A percentile compares a stretch with the other conserved stretches of the same genome.
These are phyloP conservation scores for Thysanoteuthis rhombus DNA, from an alignment of 2,888 invertebrate species.

Conservation along the genomic window DNA sequence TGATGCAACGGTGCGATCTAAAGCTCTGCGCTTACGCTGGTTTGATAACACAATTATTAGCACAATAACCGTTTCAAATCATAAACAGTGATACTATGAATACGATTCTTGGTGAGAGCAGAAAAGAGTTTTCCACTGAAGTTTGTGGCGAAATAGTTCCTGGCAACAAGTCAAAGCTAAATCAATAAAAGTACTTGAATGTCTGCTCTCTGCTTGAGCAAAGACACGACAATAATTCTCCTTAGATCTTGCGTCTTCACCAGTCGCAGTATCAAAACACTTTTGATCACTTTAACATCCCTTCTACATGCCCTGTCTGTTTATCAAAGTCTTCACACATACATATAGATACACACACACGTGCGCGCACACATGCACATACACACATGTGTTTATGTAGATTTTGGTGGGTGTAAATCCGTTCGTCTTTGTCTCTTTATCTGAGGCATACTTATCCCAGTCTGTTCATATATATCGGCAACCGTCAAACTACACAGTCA, in stretches of 20 bases:
- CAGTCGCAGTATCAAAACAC: not conserved
- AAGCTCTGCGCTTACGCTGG: not conserved
- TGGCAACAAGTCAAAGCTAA: not conserved
- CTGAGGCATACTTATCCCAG: no score
- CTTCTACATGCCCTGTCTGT: not conserved
- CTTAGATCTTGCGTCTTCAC: not conserved
- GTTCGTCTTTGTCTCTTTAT: no score
- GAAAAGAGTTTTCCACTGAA: not conserved
- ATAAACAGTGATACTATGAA: not conserved
- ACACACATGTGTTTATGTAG: not conserved
- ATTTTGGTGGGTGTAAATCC: no score
- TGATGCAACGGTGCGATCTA: not conserved
- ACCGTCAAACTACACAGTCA: no score
- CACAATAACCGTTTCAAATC: not conserved
- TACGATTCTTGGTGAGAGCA: not conserved
- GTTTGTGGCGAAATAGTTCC: not conserved
- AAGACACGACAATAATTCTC: not conserved
- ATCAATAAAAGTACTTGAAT: not conserved
- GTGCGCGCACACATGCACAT: not conserved
- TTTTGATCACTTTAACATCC: not conserved
- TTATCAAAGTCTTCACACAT: not conserved
- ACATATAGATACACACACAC: not conserved
- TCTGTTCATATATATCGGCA: no score
- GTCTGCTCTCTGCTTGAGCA: not conserved
- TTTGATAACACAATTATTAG: not conserved